These are phyloP conservation scores for Pseudochirops corinnae DNA, from an alignment of 2,797 vertebrate species.

Conservation along the genomic window DNA sequence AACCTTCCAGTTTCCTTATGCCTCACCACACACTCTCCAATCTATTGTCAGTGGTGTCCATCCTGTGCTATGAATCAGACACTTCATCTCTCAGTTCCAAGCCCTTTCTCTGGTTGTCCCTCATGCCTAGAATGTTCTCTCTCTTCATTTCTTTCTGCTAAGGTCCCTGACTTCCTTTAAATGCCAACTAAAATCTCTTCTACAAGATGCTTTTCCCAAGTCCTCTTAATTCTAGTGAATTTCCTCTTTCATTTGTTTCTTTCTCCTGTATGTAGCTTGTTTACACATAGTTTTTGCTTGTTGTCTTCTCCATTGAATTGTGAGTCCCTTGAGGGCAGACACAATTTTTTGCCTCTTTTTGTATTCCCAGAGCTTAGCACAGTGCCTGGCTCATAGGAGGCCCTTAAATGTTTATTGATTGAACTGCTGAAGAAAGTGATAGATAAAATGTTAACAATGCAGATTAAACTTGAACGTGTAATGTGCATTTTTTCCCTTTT, in stretches of 20 bases:
- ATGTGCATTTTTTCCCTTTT: neutral
- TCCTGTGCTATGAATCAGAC: neutral
- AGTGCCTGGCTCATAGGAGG: neutral
- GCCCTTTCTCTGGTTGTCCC: neutral
- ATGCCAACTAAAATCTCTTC: neutral
- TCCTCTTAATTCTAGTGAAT: neutral
- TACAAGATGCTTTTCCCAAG: neutral
- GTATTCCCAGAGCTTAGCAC: neutral
- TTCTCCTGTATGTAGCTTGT: neutral
- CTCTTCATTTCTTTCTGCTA: neutral
- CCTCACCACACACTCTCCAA: neutral
- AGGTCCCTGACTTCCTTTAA: neutral
- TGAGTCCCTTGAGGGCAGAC: neutral
- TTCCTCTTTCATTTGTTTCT: neutral
- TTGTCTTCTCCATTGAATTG: neutral
- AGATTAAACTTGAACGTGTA: neutral
- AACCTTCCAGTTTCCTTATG: neutral
- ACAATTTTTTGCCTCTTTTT: neutral
- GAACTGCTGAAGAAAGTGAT: neutral
- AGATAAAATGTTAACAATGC: neutral
- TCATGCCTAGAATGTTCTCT: neutral
- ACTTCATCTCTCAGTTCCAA: neutral
- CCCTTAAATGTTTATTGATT: neutral
- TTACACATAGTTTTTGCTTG: neutral
- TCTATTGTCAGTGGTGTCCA: neutral